These are phyloP conservation scores for Drosophila melanica DNA, from an alignment of 1,140 invertebrate species.

Conservation along the genomic window DNA sequence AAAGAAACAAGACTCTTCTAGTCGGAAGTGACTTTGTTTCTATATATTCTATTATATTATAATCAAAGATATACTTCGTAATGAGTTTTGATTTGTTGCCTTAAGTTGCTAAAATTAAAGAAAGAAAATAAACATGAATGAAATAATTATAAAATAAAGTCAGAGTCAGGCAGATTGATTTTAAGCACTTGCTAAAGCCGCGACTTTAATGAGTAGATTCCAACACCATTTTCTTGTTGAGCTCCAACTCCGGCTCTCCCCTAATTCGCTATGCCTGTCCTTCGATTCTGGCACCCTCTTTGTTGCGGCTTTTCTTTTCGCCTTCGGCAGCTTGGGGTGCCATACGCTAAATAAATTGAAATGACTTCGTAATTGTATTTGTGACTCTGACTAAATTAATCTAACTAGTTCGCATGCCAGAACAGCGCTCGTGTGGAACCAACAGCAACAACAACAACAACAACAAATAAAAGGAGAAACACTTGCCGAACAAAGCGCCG, in stretches of 20 bases:
- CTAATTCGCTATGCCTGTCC: not conserved
- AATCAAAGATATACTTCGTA: too few relatives aligned
- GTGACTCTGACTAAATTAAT: slow-evolving; percentile 77
- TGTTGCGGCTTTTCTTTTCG: slow-evolving; percentile 28
- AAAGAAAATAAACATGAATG: slow-evolving; percentile 15
- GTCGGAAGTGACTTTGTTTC: too few relatives aligned
- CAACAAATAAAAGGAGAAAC: slow-evolving; percentile 2
- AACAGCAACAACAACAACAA: slow-evolving; percentile 35
- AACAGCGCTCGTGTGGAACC: slow-evolving; percentile 72
- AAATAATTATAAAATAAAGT: slow-evolving; percentile 47
- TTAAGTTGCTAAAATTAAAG: slow-evolving; percentile 36
- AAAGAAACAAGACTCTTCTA: slow-evolving; percentile 9
- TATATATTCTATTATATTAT: too few relatives aligned
- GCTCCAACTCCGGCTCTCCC: not conserved
- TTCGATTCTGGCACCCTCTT: slow-evolving; percentile 23
- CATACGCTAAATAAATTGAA: slow-evolving; percentile 78
- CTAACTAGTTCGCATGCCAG: slow-evolving; percentile 77
- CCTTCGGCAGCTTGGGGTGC: slow-evolving; percentile 38
- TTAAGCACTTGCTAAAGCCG: slow-evolving; percentile 7
- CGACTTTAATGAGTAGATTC: slow-evolving; percentile 31
- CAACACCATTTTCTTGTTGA: not conserved
- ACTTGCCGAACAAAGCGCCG: slow-evolving; percentile 63
- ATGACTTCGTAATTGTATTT: slow-evolving; percentile 81
- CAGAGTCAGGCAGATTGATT: slow-evolving; percentile 27
- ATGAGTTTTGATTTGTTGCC: too few relatives aligned